These are phyloP conservation scores for Ursus arctos DNA, from an alignment of 2,113 vertebrate species.

Conservation along the genomic window DNA sequence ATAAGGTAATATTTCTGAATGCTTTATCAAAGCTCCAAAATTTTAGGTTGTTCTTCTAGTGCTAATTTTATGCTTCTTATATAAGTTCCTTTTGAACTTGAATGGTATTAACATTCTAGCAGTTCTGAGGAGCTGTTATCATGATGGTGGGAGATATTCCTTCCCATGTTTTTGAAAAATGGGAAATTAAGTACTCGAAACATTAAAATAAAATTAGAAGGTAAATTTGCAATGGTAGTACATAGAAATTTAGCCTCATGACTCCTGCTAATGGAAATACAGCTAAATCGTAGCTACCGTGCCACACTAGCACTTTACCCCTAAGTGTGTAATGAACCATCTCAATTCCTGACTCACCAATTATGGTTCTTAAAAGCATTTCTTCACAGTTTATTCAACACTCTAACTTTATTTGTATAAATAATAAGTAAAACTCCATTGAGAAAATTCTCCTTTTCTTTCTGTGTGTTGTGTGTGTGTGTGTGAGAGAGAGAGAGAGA, in stretches of 20 bases:
- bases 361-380: neutral
- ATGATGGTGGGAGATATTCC: neutral
- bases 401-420: conserved; percentile 32
- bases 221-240: neutral
- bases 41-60: conserved; percentile 6
- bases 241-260: conserved; percentile 8
- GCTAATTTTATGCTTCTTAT: neutral
- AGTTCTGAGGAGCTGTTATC: conserved; percentile 23
- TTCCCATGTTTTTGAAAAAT: conserved; percentile 44
- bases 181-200: conserved; percentile 47
- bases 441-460: neutral
- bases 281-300: neutral
- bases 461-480: accelerated
- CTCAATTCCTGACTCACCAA: neutral
- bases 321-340: neutral
- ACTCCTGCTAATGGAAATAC: neutral
- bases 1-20: conserved; percentile 26
- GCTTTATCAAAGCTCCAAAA: neutral
- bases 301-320: neutral
- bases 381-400: conserved; percentile 17
- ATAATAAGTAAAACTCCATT: neutral
- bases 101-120: neutral
- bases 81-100: conserved; percentile 27
- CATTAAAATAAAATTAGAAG: conserved; percentile 71
- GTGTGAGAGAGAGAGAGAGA: too few relatives aligned